phyloP scores from a whole-genome alignment of 1,140 invertebrate species.

The Maconellicoccus hirsutus region DNA sequence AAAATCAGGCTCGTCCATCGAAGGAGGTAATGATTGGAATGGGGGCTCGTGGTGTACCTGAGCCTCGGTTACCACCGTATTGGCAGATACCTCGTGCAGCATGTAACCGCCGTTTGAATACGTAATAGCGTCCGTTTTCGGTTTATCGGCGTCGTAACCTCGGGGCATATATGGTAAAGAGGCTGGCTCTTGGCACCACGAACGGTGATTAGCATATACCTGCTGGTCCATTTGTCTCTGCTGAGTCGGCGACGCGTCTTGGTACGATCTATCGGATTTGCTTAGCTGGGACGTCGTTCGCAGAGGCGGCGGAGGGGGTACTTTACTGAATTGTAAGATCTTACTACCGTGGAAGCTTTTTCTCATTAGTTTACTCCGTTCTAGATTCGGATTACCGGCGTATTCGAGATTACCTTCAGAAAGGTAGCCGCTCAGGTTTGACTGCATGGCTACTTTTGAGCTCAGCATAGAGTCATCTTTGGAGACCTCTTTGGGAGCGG shows the following conservation, averaged over 20 bases:
- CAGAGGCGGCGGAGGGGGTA: constrained; percentile 72
- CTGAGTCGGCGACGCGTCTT: constrained; percentile 29
- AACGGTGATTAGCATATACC: constrained; percentile 21
- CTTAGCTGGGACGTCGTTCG: constrained; percentile 70
- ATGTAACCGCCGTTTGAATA: constrained; percentile 42
- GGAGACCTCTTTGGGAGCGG: constrained; percentile 33
- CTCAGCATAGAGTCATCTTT: constrained; percentile 63
- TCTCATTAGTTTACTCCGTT: constrained; percentile 74
- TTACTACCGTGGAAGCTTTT: constrained; percentile 74
- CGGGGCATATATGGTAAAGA: constrained; percentile 48
- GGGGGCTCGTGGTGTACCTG: constrained; percentile 59
- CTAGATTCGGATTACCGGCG: constrained; percentile 64
- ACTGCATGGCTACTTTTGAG: constrained; percentile 47
- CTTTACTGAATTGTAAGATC: constrained; percentile 60
- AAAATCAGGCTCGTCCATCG: constrained; percentile 44
- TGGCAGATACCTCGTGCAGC: constrained; percentile 33
- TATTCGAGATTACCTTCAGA: constrained; percentile 78
- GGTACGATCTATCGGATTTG: constrained; percentile 40
- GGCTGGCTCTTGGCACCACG: constrained; percentile 42
- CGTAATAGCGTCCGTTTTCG: constrained; percentile 40
- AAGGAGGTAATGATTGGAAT: constrained; percentile 36
- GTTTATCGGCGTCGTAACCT: constrained; percentile 20
- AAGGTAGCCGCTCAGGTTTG: constrained; percentile 62
- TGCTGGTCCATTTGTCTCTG: not conserved
- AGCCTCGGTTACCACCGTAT: constrained; percentile 59